Percentiles rank a stretch among this genome's conserved stretches.
Conservation (phyloP, 2,113 vertebrate genomes). For the Etheostoma cragini region DNA sequence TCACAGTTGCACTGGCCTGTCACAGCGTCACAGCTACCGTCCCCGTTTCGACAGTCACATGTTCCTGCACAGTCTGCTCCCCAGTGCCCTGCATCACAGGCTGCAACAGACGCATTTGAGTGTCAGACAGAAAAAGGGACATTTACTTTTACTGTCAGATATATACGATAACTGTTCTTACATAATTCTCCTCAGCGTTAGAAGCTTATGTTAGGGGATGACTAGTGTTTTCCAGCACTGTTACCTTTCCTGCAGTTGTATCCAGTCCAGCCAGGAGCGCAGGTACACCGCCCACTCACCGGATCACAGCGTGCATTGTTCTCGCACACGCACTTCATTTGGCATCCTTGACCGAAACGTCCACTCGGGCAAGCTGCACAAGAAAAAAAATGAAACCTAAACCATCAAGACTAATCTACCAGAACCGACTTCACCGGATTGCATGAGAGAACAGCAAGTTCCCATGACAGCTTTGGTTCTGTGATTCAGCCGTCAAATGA, state of each 20-base stretch:
- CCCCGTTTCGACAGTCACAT: conserved; percentile 89
- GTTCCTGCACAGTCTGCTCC: conserved; percentile 82
- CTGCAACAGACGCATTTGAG: conserved; percentile 74
- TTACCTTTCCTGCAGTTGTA: conserved; percentile 88
- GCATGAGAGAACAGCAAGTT: conserved; percentile 29
- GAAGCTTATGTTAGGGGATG: neutral
- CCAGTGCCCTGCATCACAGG: conserved; percentile 89
- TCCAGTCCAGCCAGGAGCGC: conserved; percentile 90
- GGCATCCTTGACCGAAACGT: conserved; percentile 88
- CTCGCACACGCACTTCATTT: conserved; percentile 88
- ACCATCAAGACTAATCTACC: conserved; percentile 29
- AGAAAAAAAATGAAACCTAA: neutral
- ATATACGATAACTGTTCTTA: neutral
- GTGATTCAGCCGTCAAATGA: conserved; percentile 1
- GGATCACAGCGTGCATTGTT: conserved; percentile 90
- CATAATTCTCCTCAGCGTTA: neutral
- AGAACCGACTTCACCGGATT: conserved; percentile 17
- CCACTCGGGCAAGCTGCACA: conserved; percentile 87
- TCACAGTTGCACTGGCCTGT: conserved; percentile 90
- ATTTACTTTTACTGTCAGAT: neutral
- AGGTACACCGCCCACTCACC: conserved; percentile 87
- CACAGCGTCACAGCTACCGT: conserved; percentile 84
- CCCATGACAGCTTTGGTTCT: conserved; percentile 41
- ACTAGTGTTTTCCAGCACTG: fast-evolving
- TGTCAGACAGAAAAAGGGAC: neutral